phyloP scores from a whole-genome alignment of 1,140 invertebrate genomes.

The Listronotus bonariensis region DNA sequence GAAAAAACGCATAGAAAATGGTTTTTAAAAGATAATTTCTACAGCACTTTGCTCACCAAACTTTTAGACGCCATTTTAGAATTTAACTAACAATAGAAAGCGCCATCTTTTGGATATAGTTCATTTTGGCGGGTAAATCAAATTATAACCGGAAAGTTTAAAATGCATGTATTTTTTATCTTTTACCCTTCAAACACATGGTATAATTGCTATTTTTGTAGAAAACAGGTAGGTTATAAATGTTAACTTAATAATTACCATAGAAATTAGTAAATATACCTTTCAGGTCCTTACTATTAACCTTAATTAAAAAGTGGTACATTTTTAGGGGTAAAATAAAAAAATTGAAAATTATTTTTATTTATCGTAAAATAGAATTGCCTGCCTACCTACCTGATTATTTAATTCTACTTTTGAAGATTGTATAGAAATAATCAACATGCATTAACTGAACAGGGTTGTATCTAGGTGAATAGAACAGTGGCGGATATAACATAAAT shows the following conservation, averaged over 20 bases:
- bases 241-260: too few species aligned
- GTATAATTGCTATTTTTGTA: too few species aligned
- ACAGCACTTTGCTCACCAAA: constrained; percentile 47
- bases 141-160: background rate
- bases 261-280: too few species aligned
- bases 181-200: constrained; percentile 2
- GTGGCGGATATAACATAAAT: too few species aligned
- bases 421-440: constrained; percentile 30
- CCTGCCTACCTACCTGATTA: constrained; percentile 12
- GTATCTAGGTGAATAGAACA: background rate
- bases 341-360: too few species aligned
- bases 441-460: constrained; percentile 13
- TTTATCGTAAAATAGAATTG: too few species aligned
- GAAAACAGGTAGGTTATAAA: too few species aligned
- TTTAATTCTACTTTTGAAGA: constrained; percentile 27
- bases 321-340: too few species aligned
- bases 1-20: constrained; percentile 28
- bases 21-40: constrained; percentile 38
- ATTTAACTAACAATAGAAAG: constrained; percentile 48
- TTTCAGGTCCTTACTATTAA: too few species aligned
- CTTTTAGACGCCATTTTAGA: constrained; percentile 50
- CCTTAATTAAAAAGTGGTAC: too few species aligned
- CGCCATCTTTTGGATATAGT: constrained; percentile 48
- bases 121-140: constrained; percentile 41
- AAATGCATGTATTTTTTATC: background rate